Base-by-base conservation (phyloP, 2,113 vertebrate species). In the Coptodon rendalli region DNA sequence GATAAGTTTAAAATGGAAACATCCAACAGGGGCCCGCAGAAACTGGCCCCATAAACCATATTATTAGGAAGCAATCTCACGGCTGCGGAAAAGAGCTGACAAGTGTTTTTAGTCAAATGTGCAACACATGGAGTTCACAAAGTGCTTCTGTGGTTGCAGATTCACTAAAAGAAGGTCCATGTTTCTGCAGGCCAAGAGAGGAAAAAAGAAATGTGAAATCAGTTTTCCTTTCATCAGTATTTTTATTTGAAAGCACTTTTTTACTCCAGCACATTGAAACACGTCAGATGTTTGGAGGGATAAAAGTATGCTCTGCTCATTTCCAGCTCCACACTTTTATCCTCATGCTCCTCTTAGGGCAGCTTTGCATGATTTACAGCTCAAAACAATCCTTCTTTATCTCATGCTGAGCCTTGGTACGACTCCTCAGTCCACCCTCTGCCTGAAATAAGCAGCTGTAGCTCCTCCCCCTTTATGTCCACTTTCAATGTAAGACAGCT, bases 1-100 rank as follows among this genome's bases (percentile, higher is more conserved):
- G 94, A 96, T 93, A 91, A 43, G 92, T 95, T 95, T 94, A 79
- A 94, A 92, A 96, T 95, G 95, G 95, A 96, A 96, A 96, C 92
- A 93, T 95, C 87, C 92, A 94, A 90, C 61, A 29, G 85, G 66
- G 86, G 86, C 86, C 89, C 48, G 76, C 87, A 92, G 81, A 92
- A 86, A 84, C 89, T 86, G 94, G 91, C 93, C 91, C 89, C 83
- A 76, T 94, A 94, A 96, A 95, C 91, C 95, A 85, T 93, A 89
- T 90, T 94, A 95, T 96, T 95, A 96, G 93, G 93, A 95, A 96
- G 94, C 92, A 89, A 93, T 92, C 87, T 89, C 73, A 89, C 87
- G 71, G 13, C 87, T 83, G 68, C 31, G 27, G 89, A 94, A 94
- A 96, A 96, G 88, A 94, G 95, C 95, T 96, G 96, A 96, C 93